Base-by-base conservation (phyloP, 2,888 invertebrate genomes). In the Meiosimyza platycephala region DNA sequence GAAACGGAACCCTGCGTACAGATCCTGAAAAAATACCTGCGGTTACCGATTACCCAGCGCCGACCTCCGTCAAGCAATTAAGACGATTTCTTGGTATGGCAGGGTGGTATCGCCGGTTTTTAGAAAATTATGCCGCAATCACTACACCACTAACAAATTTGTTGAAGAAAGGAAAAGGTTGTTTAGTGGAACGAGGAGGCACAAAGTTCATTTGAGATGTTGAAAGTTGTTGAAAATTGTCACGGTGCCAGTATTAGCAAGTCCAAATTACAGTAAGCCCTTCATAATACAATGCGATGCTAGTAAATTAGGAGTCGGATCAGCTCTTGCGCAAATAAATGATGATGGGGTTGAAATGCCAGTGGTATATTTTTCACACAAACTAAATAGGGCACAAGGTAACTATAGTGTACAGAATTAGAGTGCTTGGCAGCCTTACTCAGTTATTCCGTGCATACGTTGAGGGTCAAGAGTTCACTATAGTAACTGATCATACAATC, bases 131-230 rank as follows among this genome's bases (percentile, higher is more conserved):
- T 66, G 76, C 77, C 6, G 40, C 74, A 1, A 16, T 77, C 1
- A 74, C 76, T 2, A 66, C 76, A 0, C 74, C 76, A 6, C 55
- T 77, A 16, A 75, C 76, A 1, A 65, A 79, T 54, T 48, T 73
- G 1, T 57, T 76, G 9, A 75, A 73, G 16, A 66, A 48, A 11
- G 66, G 66, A 2, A 68, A 64, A 33, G 63, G 64, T 47, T 62
- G 1, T 62, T 2, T n/a, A n/a, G n/a, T n/a, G n/a, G n/a, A n/a
- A n/a, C n/a, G n/a, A n/a, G n/a, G n/a, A n/a, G n/a, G n/a, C n/a
- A n/a, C n/a, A n/a, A n/a, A 62, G 40, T 62, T 75, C 54, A 74
- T 6, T 16, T 66, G 55, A 6, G 59, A 71, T n/a, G 69, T 71
- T 5, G 54, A 76, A 28, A 22, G 22, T n/a, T n/a, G n/a, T n/a